phyloP scores from a whole-genome alignment of 2,888 invertebrate genomes.

The Adineta ricciae region DNA sequence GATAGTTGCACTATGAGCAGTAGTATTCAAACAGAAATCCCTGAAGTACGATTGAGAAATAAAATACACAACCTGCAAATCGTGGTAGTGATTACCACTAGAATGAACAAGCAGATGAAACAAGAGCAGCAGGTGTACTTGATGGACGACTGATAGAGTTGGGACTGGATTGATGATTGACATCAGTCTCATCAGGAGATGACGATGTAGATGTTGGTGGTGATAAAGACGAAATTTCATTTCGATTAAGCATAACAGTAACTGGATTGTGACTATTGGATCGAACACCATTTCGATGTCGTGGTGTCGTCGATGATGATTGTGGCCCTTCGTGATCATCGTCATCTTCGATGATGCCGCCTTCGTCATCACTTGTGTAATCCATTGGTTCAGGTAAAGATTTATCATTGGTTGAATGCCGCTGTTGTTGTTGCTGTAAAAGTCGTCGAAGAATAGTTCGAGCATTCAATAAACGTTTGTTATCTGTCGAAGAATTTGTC shows the following conservation, averaged over 20 bases:
- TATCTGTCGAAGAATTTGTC: background rate
- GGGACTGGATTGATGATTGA: background rate
- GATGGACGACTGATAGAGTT: background rate
- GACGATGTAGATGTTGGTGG: background rate
- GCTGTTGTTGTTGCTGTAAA: background rate
- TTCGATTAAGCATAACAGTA: background rate
- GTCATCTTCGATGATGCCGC: background rate
- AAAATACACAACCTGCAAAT: background rate
- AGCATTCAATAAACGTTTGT: background rate
- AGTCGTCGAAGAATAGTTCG: background rate
- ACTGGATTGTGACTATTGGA: conserved; percentile 21
- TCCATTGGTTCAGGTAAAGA: background rate
- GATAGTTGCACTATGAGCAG: background rate
- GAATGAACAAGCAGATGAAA: background rate
- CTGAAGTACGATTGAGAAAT: background rate
- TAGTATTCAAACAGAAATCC: background rate
- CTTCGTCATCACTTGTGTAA: background rate
- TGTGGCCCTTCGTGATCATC: background rate
- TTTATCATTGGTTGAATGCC: background rate
- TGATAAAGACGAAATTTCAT: background rate
- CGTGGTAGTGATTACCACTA: background rate
- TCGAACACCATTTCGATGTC: background rate
- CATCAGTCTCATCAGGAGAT: background rate
- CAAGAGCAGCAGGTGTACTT: conserved; percentile 1
- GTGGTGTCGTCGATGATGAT: background rate